Evolutionary conservation across 2,888 invertebrate genomes (phyloP).

Genomic region (Tenthredo mesomela): DNA sequence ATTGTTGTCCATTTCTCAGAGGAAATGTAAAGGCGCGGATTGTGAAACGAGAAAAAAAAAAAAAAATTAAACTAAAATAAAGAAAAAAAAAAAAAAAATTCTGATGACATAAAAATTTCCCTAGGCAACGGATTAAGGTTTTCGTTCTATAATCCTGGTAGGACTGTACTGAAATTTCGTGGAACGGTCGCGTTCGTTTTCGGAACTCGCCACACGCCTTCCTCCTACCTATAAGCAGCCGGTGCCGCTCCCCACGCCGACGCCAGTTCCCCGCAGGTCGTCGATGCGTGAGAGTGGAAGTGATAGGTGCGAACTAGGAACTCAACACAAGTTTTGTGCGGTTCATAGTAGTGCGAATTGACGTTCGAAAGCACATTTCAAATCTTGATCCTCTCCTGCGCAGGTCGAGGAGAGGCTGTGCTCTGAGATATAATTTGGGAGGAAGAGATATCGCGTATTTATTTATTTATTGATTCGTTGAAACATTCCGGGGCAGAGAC

Average conservation of each 20-base stretch:
- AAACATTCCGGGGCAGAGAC: constrained; percentile 45
- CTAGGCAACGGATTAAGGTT: background rate
- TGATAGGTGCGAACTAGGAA: constrained; percentile 43
- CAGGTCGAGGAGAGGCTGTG: constrained; percentile 53
- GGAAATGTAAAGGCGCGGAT: background rate
- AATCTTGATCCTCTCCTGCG: constrained; percentile 48
- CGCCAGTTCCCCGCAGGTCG: constrained; percentile 57
- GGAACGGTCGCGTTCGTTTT: constrained; percentile 16
- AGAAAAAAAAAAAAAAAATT: background rate
- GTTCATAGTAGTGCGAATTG: constrained; percentile 44
- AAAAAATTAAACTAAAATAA: background rate
- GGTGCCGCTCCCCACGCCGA: constrained; percentile 51
- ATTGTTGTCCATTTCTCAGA: background rate
- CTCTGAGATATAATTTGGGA: constrained; percentile 32
- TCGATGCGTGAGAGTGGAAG: constrained; percentile 52
- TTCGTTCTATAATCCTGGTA: background rate
- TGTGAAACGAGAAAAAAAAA: background rate
- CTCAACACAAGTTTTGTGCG: constrained; percentile 23
- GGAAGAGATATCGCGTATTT: constrained; percentile 53
- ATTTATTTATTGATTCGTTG: constrained; percentile 59
- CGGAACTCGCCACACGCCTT: background rate
- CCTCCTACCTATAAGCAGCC: constrained; percentile 6
- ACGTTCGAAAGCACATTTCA: constrained; percentile 49
- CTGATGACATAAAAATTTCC: background rate
- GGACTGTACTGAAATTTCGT: background rate